These are phyloP conservation scores for Rotaria macrura DNA, from an alignment of 2,888 invertebrate species.

Conservation along the genomic window DNA sequence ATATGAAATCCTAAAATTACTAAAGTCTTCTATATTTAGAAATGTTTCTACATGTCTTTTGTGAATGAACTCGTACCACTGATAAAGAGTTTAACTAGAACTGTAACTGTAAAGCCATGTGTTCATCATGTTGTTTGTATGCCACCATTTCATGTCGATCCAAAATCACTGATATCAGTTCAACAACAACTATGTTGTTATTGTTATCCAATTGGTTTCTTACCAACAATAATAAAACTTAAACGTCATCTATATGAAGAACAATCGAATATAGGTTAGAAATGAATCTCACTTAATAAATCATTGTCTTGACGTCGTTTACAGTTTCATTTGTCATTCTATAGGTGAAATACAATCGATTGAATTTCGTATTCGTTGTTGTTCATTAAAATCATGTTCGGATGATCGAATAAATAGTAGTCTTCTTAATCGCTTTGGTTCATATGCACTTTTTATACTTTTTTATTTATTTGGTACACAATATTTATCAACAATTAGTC, in stretches of 20 bases:
- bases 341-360: not conserved
- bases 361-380: conserved; percentile 14
- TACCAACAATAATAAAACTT: not conserved
- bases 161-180: not conserved
- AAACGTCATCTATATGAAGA: not conserved
- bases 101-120: not conserved
- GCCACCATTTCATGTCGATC: conserved; percentile 6
- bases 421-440: conserved; percentile 5
- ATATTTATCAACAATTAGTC: not conserved
- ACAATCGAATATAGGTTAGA: not conserved
- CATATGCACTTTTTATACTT: not conserved
- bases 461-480: conserved; percentile 15
- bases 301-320: too few relatives aligned
- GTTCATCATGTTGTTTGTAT: conserved; percentile 13
- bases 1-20: too few relatives aligned
- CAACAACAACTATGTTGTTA: not conserved
- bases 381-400: not conserved
- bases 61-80: too few relatives aligned
- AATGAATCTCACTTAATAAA: not conserved
- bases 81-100: too few relatives aligned
- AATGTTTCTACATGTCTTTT: too few relatives aligned
- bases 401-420: not conserved
- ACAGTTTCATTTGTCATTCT: not conserved
- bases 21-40: too few relatives aligned
- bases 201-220: conserved; percentile 8